Conservation (phyloP, 2,797 vertebrate species). For the Falco peregrinus region DNA sequence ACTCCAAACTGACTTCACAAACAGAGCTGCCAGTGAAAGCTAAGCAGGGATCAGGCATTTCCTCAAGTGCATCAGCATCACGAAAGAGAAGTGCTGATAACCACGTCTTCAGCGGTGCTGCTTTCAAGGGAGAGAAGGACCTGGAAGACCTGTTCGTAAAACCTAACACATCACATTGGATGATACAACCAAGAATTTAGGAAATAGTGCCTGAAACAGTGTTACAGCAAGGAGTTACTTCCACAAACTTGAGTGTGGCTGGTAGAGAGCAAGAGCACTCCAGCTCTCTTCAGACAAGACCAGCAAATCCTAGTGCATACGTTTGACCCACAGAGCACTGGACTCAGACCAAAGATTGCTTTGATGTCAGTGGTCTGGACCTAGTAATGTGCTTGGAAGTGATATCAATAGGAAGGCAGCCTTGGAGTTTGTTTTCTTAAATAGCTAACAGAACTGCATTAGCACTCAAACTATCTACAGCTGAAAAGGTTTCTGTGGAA, state of each 20-base stretch:
- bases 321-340: background rate
- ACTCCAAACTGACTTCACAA: background rate
- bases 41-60: background rate
- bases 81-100: background rate
- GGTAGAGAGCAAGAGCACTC: background rate
- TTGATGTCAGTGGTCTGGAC: conserved; percentile 5
- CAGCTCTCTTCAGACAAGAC: background rate
- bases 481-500: conserved; percentile 1
- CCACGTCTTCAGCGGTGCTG: background rate
- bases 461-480: background rate
- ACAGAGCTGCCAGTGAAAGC: background rate
- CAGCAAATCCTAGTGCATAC: accelerated
- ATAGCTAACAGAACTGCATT: background rate
- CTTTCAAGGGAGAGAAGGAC: background rate
- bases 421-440: conserved; percentile 6
- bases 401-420: background rate
- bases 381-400: background rate
- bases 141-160: background rate
- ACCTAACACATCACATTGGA: accelerated
- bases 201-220: background rate
- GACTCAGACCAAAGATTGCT: background rate
- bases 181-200: background rate
- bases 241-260: background rate
- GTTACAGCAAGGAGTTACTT: background rate
- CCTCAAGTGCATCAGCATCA: background rate